Evolutionary conservation across 2,888 invertebrate genomes (phyloP).

Genomic region (Mythimna pallens): DNA sequence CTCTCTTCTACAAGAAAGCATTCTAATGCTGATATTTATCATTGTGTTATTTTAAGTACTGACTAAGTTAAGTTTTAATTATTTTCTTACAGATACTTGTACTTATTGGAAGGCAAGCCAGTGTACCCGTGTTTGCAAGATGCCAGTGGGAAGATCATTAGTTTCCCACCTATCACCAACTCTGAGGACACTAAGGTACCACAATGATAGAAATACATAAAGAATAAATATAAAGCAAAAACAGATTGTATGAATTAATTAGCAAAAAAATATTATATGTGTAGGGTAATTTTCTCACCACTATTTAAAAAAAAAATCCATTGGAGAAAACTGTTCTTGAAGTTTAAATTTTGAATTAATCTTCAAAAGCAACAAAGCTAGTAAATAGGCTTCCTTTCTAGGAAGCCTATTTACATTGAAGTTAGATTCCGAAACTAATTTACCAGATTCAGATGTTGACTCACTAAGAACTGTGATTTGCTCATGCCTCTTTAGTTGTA

Average conservation of each 20-base stretch:
- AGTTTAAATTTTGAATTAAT: too few species aligned
- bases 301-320: too few species aligned
- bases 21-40: too few species aligned
- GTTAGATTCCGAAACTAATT: neutral
- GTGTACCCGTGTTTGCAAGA: slow-evolving; percentile 94
- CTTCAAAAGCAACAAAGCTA: neutral
- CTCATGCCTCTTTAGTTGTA: too few species aligned
- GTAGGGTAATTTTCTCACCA: too few species aligned
- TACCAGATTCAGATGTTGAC: neutral
- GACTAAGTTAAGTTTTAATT: neutral
- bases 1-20: too few species aligned
- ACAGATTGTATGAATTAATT: too few species aligned
- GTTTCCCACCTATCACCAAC: slow-evolving; percentile 97
- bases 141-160: slow-evolving; percentile 92
- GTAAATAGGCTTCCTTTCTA: too few species aligned
- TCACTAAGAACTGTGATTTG: neutral
- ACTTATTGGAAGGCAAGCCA: slow-evolving; percentile 94
- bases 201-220: neutral
- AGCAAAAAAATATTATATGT: too few species aligned
- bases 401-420: neutral
- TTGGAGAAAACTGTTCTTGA: too few species aligned
- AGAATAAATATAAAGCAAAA: too few species aligned
- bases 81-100: slow-evolving; percentile 91
- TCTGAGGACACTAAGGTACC: slow-evolving; percentile 95
- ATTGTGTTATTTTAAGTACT: too few species aligned